A percentile compares a stretch with the other conserved stretches of the same genome.
phyloP scores from a whole-genome alignment of 2,797 vertebrate species.

The Atherinosoma microstoma region DNA sequence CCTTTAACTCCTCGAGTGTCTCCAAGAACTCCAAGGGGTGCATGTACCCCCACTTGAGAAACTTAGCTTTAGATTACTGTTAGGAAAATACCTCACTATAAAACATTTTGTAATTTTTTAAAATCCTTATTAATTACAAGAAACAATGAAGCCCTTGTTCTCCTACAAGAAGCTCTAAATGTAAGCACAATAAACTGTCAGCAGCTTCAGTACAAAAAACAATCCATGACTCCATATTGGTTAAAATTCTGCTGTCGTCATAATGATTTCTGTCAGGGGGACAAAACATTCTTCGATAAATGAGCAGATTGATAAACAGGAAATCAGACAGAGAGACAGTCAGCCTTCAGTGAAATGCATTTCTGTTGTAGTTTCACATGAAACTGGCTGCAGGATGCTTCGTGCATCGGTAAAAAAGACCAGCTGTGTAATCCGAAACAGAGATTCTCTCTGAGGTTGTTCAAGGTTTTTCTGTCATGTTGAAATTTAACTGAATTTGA shows the following conservation, averaged over 20 bases:
- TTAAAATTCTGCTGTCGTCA: conserved; percentile 49
- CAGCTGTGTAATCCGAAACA: no score
- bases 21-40: no score
- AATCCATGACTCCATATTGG: conserved; percentile 32
- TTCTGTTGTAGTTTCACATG: conserved; percentile 98
- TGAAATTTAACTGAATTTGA: no score
- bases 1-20: no score
- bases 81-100: no score
- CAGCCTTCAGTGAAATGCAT: conserved; percentile 92
- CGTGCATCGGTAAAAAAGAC: background rate
- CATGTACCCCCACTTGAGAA: no score
- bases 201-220: conserved; percentile 53
- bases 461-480: no score
- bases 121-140: no score
- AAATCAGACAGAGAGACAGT: conserved; percentile 85
- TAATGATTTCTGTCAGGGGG: conserved; percentile 15
- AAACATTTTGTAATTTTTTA: no score
- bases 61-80: no score
- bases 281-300: conserved; percentile 55
- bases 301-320: conserved; percentile 58
- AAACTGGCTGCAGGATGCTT: conserved; percentile 63
- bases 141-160: background rate
- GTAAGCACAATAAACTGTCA: conserved; percentile 14
- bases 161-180: background rate
- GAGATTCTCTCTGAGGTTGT: no score